Evolutionary conservation across 2,888 invertebrate genomes (phyloP), one percentile per base, ranked within the genome.

Genomic region (Epicampocera succincta): DNA sequence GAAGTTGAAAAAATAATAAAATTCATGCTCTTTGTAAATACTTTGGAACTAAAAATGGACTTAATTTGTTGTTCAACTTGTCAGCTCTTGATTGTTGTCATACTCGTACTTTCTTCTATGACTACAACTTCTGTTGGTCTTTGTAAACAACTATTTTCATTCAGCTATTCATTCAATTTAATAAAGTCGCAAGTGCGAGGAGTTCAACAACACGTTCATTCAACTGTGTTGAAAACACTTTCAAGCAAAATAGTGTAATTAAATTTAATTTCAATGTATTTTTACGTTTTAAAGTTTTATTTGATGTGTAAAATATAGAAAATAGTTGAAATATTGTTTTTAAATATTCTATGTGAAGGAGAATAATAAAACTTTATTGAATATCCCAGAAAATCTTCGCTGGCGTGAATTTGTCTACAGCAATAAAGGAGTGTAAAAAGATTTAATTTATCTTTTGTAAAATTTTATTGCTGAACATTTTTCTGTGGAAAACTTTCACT

Each of bases 171-270:
- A 78, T 78, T 78, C 60, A 78, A 82, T 82, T 78, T 75, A 82
- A 82, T 82, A 73, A 82, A 78, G 82, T 82, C 78, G 78, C 82
- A 82, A 82, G 73, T 78, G 71, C 74, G 78, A 72, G 82, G 74
- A 72, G 82, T 82, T 78, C 66, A 82, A 44, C 82, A 78, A 48
- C 74, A 82, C 73, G 78, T 79, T 66, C 73, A 54, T 79, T 79
- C 72, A 73, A 73, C 60, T 72, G 50, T 52, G 65, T 9, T 29
- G 9, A 21, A 44, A 13, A 11, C 40, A 54, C 78, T 46, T 66
- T 21, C 40, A 66, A 13, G 4, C 9, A 76, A 25, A 25, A 25
- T 25, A 25, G 25, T 25, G n/a, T n/a, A n/a, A n/a, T n/a, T n/a
- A 25, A 25, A 25, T 25, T 25, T 25, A 25, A 25, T 25, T 25